Evolutionary conservation across 92 coral and sea anemone genomes (phyloP), one percentile per base, ranked within the genome.

Genomic region (Muricea muricata): DNA sequence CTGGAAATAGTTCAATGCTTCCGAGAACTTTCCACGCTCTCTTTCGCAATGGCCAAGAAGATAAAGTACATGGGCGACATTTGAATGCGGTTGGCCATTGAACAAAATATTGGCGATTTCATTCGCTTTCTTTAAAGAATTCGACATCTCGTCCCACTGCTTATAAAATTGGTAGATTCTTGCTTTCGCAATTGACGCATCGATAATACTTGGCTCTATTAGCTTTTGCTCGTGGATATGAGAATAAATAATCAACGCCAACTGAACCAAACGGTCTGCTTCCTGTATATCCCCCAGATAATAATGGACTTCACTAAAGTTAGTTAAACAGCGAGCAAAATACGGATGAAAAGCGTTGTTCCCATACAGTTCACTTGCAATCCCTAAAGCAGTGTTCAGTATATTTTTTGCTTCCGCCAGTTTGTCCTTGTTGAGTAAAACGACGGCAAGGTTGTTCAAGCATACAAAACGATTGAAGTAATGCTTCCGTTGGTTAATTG

Each of bases 401-500:
- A 75, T 29, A 29, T 26, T 25, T 75, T 75, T 75, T 29, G 81
- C 81, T 50, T 75, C 81, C 30, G 66, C 14, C 9, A 75, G 47
- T 20, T 67, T 45, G 34, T 54, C 65, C 41, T 46, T 46, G 12
- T 75, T 48, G 7, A 75, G 66, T 54, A 75, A 50, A 75, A 75
- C 35, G 24, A 75, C 81, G 54, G 81, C 81, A 24, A 75, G 81
- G 42, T 75, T 75, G 81, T 75, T 75, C 25, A 54, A 40, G 81
- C 65, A 48, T 32, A 75, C 30, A 32, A 75, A 75, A 52, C 33
- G 33, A 8, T 28, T 18, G 30, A 29, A 75, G 54, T 50, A 29
- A 20, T 75, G 18, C 65, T 20, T 75, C 24, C 66, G 81, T 26
- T 45, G 41, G 45, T 48, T 75, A n/a, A n/a, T n/a, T 30, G 6